Evolutionary conservation across 1,140 invertebrate species (phyloP), one percentile per base, ranked within the genome.

Genomic region (Chrysomallon squamiferum): DNA sequence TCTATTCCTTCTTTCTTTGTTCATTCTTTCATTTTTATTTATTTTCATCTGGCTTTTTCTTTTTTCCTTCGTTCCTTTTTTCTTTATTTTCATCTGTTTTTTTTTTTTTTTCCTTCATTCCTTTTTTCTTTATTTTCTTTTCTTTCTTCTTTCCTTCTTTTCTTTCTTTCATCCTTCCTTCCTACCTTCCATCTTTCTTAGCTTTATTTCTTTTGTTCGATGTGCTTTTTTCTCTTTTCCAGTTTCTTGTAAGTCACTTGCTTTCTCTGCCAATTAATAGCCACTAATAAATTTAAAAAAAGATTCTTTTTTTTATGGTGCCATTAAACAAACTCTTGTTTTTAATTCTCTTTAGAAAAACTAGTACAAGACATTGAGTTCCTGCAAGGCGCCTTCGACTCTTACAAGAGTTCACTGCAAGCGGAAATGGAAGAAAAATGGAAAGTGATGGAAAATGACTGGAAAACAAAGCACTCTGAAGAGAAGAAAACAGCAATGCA

Each of bases 311-410:
- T n/a, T n/a, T n/a, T n/a, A n/a, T n/a, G n/a, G n/a, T n/a, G n/a
- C n/a, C n/a, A n/a, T n/a, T n/a, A n/a, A n/a, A n/a, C n/a, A n/a
- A n/a, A n/a, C n/a, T n/a, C n/a, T n/a, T n/a, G n/a, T n/a, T n/a
- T n/a, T n/a, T n/a, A n/a, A n/a, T n/a, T n/a, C n/a, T 62, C 6
- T 35, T 22, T 38, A 22, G 3, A 38, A 15, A 38, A 38, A 15
- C 35, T 38, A 15, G 15, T 72, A 41, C 78, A 76, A 38, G 80
- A 82, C 60, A 78, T 82, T 43, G 80, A 81, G 45, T 83, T 83
- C 66, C 66, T 84, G 13, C 81, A 84, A 57, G 80, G 80, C 2
- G 79, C 83, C 9, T 84, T 84, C 73, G 81, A 82, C 43, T 83
- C 83, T 0, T 84, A 82, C 69, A 83, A 83, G 62, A 75, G 76